Evolutionary conservation across 2,113 vertebrate genomes (phyloP).

Genomic region (Lagopus muta): DNA sequence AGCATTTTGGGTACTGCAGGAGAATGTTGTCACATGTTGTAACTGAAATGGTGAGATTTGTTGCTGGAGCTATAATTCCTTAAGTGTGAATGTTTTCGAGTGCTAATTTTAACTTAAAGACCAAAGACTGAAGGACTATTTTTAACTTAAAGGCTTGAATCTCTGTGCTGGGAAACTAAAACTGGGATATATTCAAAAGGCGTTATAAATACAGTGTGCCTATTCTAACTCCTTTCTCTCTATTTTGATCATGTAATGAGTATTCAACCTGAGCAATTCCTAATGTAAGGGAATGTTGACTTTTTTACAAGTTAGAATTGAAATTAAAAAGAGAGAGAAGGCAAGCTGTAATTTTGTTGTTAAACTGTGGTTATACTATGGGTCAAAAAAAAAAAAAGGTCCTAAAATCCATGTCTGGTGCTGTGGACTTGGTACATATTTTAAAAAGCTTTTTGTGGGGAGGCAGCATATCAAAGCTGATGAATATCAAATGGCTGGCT

Average conservation of each 20-base stretch:
- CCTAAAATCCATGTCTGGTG: background rate
- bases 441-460: background rate
- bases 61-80: constrained; percentile 40
- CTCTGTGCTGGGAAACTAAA: constrained; percentile 14
- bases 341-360: background rate
- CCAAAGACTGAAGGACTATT: constrained; percentile 44
- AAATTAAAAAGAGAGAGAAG: constrained; percentile 1
- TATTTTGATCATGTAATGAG: constrained; percentile 6
- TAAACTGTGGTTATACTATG: background rate
- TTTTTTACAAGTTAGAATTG: constrained; percentile 26
- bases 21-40: constrained; percentile 9
- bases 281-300: background rate
- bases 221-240: background rate
- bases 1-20: background rate
- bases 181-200: constrained; percentile 21
- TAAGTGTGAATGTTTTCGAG: constrained; percentile 44
- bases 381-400: background rate
- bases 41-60: constrained; percentile 60
- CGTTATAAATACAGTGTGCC: constrained; percentile 25
- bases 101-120: constrained; percentile 61
- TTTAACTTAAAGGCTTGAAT: constrained; percentile 48
- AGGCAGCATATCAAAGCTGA: background rate
- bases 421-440: background rate
- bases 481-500: background rate
- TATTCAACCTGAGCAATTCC: constrained; percentile 35